These are phyloP conservation scores for Tillus elongatus DNA, from an alignment of 2,888 invertebrate genomes.

Conservation along the genomic window DNA sequence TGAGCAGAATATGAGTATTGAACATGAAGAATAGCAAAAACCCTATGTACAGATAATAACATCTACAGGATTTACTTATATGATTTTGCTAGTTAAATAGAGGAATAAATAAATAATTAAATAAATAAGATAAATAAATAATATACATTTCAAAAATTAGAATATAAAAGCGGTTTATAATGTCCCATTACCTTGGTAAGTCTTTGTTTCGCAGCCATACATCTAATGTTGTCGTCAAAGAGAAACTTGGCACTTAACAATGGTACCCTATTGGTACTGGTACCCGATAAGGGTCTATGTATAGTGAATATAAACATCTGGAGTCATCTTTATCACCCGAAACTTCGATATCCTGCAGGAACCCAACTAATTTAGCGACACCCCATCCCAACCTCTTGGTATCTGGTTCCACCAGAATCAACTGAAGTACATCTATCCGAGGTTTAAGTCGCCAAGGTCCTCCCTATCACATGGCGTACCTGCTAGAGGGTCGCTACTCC, in stretches of 20 bases:
- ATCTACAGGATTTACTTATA: too few species aligned
- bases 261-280: constrained; percentile 63
- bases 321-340: constrained; percentile 95
- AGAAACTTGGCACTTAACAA: constrained; percentile 86
- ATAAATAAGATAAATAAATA: too few species aligned
- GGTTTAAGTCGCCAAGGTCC: too few species aligned
- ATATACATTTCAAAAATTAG: too few species aligned
- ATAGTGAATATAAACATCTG: constrained; percentile 88
- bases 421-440: constrained; percentile 87
- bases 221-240: constrained; percentile 97
- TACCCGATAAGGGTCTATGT: constrained; percentile 63
- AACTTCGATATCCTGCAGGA: constrained; percentile 91
- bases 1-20: too few species aligned
- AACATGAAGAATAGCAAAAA: too few species aligned
- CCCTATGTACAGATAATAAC: too few species aligned
- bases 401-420: constrained; percentile 97
- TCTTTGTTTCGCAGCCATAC: constrained; percentile 96
- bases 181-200: constrained; percentile 69
- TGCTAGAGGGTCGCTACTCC: too few species aligned
- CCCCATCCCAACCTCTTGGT: constrained; percentile 93
- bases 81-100: too few species aligned
- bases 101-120: too few species aligned
- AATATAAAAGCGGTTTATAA: too few species aligned
- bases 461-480: too few species aligned
- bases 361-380: constrained; percentile 91